These are phyloP conservation scores for Atrichornis clamosus DNA, from an alignment of 2,113 vertebrate genomes.

Conservation along the genomic window DNA sequence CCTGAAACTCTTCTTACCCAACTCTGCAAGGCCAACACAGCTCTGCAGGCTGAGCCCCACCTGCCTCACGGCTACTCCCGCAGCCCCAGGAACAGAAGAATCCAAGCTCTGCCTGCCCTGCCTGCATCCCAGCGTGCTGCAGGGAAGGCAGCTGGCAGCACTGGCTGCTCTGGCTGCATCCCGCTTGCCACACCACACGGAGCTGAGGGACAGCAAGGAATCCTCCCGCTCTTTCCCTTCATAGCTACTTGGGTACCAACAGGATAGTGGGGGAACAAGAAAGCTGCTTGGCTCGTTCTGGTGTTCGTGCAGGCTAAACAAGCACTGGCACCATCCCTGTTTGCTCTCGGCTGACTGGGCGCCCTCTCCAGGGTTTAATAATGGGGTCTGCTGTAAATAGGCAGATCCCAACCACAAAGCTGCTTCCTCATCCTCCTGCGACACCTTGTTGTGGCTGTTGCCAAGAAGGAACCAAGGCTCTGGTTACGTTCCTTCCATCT, in stretches of 20 bases:
- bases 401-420: not conserved
- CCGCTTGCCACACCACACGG: not conserved
- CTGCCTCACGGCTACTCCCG: not conserved
- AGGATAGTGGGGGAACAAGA: accelerated
- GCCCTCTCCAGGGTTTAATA: not conserved
- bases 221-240: not conserved
- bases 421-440: not conserved
- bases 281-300: not conserved
- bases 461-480: not conserved
- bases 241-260: not conserved
- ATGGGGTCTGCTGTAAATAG: not conserved
- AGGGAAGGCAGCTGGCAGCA: not conserved
- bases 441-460: not conserved
- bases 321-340: not conserved
- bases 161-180: not conserved
- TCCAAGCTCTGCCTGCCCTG: not conserved
- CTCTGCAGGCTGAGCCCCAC: not conserved
- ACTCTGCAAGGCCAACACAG: accelerated
- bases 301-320: not conserved
- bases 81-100: not conserved
- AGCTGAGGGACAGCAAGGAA: not conserved
- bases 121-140: accelerated
- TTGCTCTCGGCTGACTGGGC: not conserved
- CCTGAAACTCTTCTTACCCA: not conserved
- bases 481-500: not conserved